Base-by-base conservation (phyloP, 2,113 vertebrate genomes). In the Elaphurus davidianus region DNA sequence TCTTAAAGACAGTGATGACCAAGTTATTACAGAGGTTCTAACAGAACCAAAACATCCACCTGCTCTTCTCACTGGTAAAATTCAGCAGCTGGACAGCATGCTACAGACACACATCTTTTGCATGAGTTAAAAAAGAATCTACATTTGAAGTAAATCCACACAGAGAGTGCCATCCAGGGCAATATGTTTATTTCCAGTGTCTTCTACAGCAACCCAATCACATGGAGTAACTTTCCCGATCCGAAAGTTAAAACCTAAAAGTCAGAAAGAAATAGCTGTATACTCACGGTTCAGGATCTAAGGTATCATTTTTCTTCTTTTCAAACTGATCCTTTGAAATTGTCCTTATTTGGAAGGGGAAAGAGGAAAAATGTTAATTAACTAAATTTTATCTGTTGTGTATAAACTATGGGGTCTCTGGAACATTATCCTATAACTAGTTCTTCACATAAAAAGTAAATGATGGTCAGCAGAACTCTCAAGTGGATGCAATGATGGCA, bases 251-350 rank as follows among this genome's bases (percentile, higher is more conserved):
- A 94, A 95, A 88, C 64, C 30, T 71, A 3, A 45, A 82, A 95
- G 23, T 45, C 23, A 40, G 47, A 89, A 40, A 87, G 50, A 78
- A 88, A 64, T 0, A 16, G 71, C 7, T 62, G 21, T 96, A 85
- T 98, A 99, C 99, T 99, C 99, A 99, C 99, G 99, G 99, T 98
- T 99, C 99, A 13, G 99, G 99, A 98, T 99, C 99, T 92, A 99
- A 99, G 7, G 99, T 99, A 74, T 99, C 99, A 1, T 99, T 99
- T 98, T 99, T 99, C 99, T 99, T 99, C 98, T 99, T 99, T 98
- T 99, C 99, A 99, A 99, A 99, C 98, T 99, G 99, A 98, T 99
- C 99, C 99, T 99, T 99, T 92, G 99, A 99, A 98, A 99, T 99
- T 98, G 99, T 99, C 97, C 99, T 99, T 98, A 76, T 98, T 96